Evolutionary conservation across 2,888 invertebrate genomes (phyloP), one percentile per base, ranked within the genome.

Genomic region (Ophion costatus): DNA sequence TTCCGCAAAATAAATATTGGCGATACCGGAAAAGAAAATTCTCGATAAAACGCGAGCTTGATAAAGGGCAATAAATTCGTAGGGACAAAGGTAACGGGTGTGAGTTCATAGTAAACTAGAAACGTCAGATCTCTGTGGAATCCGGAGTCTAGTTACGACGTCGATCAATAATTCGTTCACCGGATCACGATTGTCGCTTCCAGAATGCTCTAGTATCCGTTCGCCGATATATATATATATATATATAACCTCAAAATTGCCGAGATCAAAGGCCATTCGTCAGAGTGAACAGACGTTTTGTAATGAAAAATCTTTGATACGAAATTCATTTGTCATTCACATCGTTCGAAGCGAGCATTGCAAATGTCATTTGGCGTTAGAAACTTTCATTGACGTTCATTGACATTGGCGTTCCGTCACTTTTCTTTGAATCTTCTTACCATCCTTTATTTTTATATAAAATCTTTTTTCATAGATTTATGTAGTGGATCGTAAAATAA

Each of bases 121-220:
- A 73, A 80, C 67, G 69, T 69, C 42, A 51, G 66, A 67, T 64
- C 69, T 75, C 81, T 59, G 45, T 14, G 81, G 76, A 86, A 86
- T 83, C 80, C 81, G 69, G 63, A 85, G 83, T 82, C 84, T 81
- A 80, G 80, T 66, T 67, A 45, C 56, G 73, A 59, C 66, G 77
- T 81, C 87, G 87, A 87, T 87, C 87, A 86, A 87, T 87, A 87
- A 85, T 84, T 87, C 86, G 80, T 83, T 77, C 80, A 73, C 24
- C 85, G 83, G 77, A 85, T 86, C 84, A 84, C 73, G 76, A 82
- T 85, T 83, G 85, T 82, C 86, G 76, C 67, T 76, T 82, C 56
- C 75, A 59, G 59, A 66, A 61, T 80, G 45, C 59, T 59, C 45
- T 45, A 45, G 74, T 59, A 74, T 80, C 70, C 63, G n/a, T 45